Conservation (phyloP, 1,140 invertebrate species). For the Conopomorpha cramerella region DNA sequence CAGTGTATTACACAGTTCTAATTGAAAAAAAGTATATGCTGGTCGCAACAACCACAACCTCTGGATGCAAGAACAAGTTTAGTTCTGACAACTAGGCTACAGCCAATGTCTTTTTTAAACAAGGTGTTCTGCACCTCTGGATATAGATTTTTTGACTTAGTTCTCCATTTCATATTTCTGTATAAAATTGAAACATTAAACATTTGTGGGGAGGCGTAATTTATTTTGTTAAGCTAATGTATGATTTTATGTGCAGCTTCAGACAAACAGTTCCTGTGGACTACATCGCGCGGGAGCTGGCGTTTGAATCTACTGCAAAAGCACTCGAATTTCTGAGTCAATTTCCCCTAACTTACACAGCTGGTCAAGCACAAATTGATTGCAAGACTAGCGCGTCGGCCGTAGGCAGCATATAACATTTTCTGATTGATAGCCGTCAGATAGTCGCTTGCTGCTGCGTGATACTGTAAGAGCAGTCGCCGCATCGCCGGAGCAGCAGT, state of each 20-base stretch:
- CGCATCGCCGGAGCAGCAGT: slow-evolving; percentile 12
- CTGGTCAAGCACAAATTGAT: slow-evolving; percentile 76
- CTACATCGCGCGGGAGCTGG: slow-evolving; percentile 84
- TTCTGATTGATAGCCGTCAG: slow-evolving; percentile 35
- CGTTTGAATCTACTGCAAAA: slow-evolving; percentile 80
- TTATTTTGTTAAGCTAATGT: slow-evolving; percentile 45
- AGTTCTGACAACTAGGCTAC: too few species aligned
- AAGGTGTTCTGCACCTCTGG: too few species aligned
- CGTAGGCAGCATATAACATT: slow-evolving; percentile 61
- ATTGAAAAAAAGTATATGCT: too few species aligned
- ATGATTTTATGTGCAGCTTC: slow-evolving; percentile 82
- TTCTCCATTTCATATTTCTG: slow-evolving; percentile 3
- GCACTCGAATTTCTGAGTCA: slow-evolving; percentile 85
- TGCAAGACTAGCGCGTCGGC: slow-evolving; percentile 79
- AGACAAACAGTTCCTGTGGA: slow-evolving; percentile 86
- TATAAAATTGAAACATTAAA: slow-evolving; percentile 1
- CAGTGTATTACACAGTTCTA: too few species aligned
- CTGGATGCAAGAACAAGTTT: too few species aligned
- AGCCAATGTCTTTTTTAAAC: too few species aligned
- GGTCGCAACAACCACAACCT: too few species aligned
- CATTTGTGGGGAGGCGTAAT: too few species aligned
- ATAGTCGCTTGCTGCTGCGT: slow-evolving; percentile 36
- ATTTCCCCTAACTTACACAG: slow-evolving; percentile 77
- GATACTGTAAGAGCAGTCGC: slow-evolving; percentile 34
- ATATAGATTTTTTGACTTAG: too few species aligned